A percentile compares a stretch with the other conserved stretches of the same genome.
Conservation (phyloP, 1,140 invertebrate species). For the Diachasmimorpha longicaudata region DNA sequence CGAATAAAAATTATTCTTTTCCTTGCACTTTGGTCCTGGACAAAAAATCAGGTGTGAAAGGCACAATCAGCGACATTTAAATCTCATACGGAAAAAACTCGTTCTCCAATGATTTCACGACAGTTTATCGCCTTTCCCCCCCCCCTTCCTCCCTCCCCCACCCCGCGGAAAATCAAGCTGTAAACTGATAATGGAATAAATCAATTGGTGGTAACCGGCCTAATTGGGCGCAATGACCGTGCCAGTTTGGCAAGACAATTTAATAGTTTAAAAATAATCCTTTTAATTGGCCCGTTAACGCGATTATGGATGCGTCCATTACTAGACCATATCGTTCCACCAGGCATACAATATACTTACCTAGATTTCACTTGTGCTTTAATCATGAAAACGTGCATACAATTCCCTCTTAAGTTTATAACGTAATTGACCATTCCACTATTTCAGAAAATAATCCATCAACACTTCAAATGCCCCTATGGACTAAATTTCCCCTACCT, state of each 20-base stretch:
- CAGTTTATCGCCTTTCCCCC: too few species aligned
- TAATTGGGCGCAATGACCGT: conserved; percentile 13
- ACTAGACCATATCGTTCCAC: conserved; percentile 60
- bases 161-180: not conserved
- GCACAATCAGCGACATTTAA: not conserved
- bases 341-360: conserved; percentile 64
- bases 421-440: not conserved
- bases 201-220: not conserved
- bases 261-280: not conserved
- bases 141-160: too few species aligned
- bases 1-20: conserved; percentile 1
- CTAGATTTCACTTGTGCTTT: conserved; percentile 59
- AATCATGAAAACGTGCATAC: conserved; percentile 23
- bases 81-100: not conserved
- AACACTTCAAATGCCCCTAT: too few species aligned
- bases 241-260: conserved; percentile 33
- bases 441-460: not conserved
- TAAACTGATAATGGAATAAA: not conserved
- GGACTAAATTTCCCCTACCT: not conserved
- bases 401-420: not conserved
- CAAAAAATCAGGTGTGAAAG: not conserved
- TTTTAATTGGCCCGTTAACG: conserved; percentile 53
- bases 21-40: not conserved
- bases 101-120: not conserved
- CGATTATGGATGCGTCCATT: conserved; percentile 56